Percentiles rank a stretch among this genome's conserved stretches.
phyloP scores from a whole-genome alignment of 2,888 invertebrate genomes.

The Candidula unifasciata region DNA sequence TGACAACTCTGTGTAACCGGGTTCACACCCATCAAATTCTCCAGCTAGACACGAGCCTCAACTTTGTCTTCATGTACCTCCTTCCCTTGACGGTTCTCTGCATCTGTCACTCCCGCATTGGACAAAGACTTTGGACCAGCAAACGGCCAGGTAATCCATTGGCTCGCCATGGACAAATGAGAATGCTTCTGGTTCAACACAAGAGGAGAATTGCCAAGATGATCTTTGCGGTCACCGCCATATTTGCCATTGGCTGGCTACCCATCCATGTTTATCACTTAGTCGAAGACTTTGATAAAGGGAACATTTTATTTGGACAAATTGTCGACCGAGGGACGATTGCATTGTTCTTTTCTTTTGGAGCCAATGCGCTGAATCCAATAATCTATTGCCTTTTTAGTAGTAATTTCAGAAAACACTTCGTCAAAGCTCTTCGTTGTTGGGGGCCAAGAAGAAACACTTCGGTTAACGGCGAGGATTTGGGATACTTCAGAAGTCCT shows the following conservation, averaged over 20 bases:
- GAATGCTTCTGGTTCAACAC: conserved; percentile 48
- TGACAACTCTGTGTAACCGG: conserved; percentile 46
- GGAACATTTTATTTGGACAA: conserved; percentile 41
- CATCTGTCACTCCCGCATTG: conserved; percentile 55
- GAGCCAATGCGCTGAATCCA: conserved; percentile 57
- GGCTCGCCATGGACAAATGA: neutral
- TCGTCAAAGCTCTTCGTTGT: conserved; percentile 49
- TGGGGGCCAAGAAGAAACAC: neutral
- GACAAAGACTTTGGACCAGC: conserved; percentile 53
- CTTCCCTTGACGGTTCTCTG: conserved; percentile 52
- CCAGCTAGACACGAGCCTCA: conserved; percentile 52
- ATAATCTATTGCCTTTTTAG: conserved; percentile 56
- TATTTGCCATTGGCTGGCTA: conserved; percentile 57
- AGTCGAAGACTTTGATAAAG: conserved; percentile 50
- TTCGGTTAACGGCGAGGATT: neutral
- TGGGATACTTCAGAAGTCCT: neutral
- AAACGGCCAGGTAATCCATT: conserved; percentile 45
- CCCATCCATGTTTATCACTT: conserved; percentile 55
- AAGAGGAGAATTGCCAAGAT: conserved; percentile 54
- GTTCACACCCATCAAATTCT: neutral
- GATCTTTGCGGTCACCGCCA: conserved; percentile 56
- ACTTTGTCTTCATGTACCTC: conserved; percentile 52
- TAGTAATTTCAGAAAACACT: conserved; percentile 52
- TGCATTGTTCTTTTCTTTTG: conserved; percentile 54
- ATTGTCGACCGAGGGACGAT: conserved; percentile 45